phyloP scores from a whole-genome alignment of 2,797 vertebrate species.

The Poecilia velifera region DNA sequence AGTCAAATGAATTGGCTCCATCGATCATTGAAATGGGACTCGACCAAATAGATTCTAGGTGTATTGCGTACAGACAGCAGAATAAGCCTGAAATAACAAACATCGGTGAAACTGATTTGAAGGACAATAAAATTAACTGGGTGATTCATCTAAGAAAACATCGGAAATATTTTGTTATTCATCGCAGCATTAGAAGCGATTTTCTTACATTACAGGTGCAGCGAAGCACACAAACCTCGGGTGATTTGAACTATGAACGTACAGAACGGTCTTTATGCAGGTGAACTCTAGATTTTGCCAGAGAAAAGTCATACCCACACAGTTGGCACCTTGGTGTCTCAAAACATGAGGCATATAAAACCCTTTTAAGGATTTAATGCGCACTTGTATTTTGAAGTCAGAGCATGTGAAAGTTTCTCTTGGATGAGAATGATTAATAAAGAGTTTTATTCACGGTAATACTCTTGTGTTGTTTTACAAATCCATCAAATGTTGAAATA shows the following conservation, averaged over 20 bases:
- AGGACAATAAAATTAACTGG: constrained; percentile 7
- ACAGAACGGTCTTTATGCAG: background rate
- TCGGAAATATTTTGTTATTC: background rate
- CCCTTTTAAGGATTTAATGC: background rate
- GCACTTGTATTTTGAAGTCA: background rate
- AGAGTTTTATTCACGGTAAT: no score
- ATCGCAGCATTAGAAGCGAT: background rate
- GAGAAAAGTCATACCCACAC: background rate
- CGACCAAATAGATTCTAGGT: constrained; percentile 22
- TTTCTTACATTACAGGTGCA: background rate
- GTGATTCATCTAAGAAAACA: background rate
- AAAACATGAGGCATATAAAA: background rate
- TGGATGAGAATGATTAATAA: no score
- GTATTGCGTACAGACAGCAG: constrained; percentile 41
- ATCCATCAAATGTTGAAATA: background rate
- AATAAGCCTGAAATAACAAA: constrained; percentile 9
- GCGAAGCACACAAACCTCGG: background rate
- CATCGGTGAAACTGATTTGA: constrained; percentile 16
- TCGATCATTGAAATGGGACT: constrained; percentile 52
- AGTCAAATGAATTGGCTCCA: constrained; percentile 28
- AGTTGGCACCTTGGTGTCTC: background rate
- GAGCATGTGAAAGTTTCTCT: no score
- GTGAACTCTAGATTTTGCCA: background rate
- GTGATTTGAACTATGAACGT: background rate
- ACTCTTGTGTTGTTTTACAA: no score